A percentile compares a stretch with the other conserved stretches of the same genome.
Conservation (phyloP, 2,113 vertebrate species). For the Microcebus ravelobensis region DNA sequence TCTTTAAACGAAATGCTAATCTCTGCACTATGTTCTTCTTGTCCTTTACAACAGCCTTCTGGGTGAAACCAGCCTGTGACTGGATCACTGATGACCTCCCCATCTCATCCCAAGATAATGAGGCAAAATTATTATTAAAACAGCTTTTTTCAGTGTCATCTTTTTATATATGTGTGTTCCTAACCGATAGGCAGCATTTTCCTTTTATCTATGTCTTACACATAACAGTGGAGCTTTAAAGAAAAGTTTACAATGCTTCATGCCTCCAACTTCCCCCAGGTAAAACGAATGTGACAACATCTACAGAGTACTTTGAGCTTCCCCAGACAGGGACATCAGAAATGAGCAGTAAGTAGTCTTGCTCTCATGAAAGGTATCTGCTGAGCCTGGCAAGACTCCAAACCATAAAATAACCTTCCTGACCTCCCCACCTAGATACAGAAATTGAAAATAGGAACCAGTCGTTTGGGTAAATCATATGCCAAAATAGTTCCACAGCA, state of each 20-base stretch:
- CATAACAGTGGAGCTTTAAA: not conserved
- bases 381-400: not conserved
- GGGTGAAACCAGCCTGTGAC: not conserved
- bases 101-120: not conserved
- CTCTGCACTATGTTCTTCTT: not conserved
- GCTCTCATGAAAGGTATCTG: not conserved
- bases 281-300: not conserved
- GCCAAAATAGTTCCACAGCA: not conserved
- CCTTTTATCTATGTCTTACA: not conserved
- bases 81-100: not conserved
- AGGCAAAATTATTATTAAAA: constrained; percentile 18
- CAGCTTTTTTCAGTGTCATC: not conserved
- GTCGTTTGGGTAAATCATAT: not conserved
- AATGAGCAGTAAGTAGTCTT: not conserved
- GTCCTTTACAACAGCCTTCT: not conserved
- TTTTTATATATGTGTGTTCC: not conserved
- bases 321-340: not conserved
- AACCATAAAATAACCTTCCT: not conserved
- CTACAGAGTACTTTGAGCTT: not conserved
- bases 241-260: not conserved
- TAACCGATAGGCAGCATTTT: not conserved
- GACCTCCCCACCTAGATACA: not conserved
- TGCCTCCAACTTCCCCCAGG: not conserved
- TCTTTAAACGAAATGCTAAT: not conserved
- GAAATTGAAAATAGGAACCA: constrained; percentile 66